Evolutionary conservation across 2,888 invertebrate genomes (phyloP).

Genomic region (Melipona bicolor): DNA sequence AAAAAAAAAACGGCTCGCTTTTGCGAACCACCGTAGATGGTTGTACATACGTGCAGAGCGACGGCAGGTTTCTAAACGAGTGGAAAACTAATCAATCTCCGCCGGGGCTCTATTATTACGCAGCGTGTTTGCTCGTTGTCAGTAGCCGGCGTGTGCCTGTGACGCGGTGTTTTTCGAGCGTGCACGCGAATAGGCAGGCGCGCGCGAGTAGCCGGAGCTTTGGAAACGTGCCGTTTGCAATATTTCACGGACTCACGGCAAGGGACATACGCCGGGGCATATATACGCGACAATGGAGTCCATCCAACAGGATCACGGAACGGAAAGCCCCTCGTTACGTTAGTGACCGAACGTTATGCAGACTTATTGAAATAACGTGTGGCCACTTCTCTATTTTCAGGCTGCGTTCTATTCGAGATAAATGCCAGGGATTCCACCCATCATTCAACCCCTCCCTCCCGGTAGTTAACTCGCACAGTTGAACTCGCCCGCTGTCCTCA

Average conservation of each 20-base stretch:
- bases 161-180: not conserved
- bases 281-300: conserved; percentile 35
- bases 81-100: conserved; percentile 35
- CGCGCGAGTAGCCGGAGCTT: conserved; percentile 7
- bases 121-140: conserved; percentile 12
- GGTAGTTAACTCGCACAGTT: not conserved
- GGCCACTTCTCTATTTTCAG: conserved; percentile 10
- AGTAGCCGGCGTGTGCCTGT: not conserved
- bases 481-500: not conserved
- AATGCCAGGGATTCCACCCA: conserved; percentile 3
- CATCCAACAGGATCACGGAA: conserved; percentile 36
- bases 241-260: conserved; percentile 39
- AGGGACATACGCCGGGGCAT: not conserved
- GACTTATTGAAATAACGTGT: conserved; percentile 25
- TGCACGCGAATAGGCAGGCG: not conserved
- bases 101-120: conserved; percentile 45
- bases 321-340: conserved; percentile 19
- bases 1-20: too few species aligned
- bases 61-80: not conserved
- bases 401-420: conserved; percentile 2
- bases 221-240: conserved; percentile 53
- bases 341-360: not conserved
- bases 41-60: too few species aligned
- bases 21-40: too few species aligned
- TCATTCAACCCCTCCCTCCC: not conserved